Evolutionary conservation across 1,140 invertebrate species (phyloP).

Genomic region (Heliconius hewitsoni): DNA sequence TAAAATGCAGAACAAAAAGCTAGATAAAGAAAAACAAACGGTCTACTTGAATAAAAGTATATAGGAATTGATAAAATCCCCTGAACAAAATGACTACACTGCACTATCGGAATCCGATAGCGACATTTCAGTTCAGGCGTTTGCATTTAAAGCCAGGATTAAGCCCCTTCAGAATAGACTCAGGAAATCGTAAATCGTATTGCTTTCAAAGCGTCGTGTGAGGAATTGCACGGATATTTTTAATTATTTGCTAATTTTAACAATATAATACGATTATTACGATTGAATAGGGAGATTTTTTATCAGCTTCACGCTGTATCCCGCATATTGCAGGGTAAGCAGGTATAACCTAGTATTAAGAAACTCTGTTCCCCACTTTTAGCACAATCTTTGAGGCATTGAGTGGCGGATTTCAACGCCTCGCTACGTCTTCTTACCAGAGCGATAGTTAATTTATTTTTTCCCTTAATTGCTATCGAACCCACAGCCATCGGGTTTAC

Average conservation of each 20-base stretch:
- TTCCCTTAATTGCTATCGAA: no score
- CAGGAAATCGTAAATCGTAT: neutral
- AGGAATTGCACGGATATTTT: neutral
- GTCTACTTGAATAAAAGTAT: neutral
- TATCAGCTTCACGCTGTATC: no score
- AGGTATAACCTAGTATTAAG: no score
- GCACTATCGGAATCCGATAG: slow-evolving; percentile 12
- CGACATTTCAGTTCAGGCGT: slow-evolving; percentile 20
- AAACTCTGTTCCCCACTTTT: no score
- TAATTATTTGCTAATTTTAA: neutral
- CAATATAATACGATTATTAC: no score
- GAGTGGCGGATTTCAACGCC: no score
- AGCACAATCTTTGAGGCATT: no score
- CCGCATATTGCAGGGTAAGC: no score
- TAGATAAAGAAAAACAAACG: neutral
- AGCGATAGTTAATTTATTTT: no score
- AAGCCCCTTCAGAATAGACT: slow-evolving; percentile 15
- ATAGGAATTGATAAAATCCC: neutral
- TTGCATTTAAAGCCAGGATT: slow-evolving; percentile 20
- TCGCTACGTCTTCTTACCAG: no score
- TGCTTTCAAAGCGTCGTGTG: neutral
- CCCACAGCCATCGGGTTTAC: no score
- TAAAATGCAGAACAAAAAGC: neutral
- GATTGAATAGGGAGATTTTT: no score
- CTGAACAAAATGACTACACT: neutral